These are phyloP conservation scores for Micromys minutus DNA, from an alignment of 2,113 vertebrate species.

Conservation along the genomic window DNA sequence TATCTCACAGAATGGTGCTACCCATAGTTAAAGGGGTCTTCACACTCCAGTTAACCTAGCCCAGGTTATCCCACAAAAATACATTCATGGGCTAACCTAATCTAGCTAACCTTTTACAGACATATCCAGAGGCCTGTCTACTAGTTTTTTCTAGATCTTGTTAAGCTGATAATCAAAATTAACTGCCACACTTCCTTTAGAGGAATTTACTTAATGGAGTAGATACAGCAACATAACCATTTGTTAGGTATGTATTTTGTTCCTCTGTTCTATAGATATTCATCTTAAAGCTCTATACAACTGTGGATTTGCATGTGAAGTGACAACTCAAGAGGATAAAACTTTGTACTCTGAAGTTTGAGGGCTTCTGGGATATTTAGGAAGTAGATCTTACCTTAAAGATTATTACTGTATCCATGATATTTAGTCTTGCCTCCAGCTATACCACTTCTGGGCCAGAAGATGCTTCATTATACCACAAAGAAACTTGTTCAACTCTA, in stretches of 20 bases:
- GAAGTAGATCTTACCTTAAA: neutral
- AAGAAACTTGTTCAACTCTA: no score
- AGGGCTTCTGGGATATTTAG: neutral
- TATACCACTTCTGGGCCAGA: no score
- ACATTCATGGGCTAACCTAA: neutral
- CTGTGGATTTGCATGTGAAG: neutral
- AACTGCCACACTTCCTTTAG: neutral
- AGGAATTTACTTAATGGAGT: neutral
- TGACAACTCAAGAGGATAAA: neutral
- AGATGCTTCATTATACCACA: no score
- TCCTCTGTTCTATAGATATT: neutral
- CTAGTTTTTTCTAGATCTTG: neutral
- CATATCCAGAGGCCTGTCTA: neutral
- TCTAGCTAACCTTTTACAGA: neutral
- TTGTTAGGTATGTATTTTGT: neutral
- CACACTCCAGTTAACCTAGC: neutral
- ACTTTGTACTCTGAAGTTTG: neutral
- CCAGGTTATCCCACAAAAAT: no score
- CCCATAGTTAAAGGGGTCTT: neutral
- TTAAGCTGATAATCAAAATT: neutral
- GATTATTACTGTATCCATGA: neutral
- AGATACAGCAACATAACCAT: neutral
- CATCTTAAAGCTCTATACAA: neutral
- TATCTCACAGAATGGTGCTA: neutral
- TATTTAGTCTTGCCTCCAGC: neutral